Evolutionary conservation across 2,797 vertebrate genomes (phyloP).

Genomic region (Balearica regulorum): DNA sequence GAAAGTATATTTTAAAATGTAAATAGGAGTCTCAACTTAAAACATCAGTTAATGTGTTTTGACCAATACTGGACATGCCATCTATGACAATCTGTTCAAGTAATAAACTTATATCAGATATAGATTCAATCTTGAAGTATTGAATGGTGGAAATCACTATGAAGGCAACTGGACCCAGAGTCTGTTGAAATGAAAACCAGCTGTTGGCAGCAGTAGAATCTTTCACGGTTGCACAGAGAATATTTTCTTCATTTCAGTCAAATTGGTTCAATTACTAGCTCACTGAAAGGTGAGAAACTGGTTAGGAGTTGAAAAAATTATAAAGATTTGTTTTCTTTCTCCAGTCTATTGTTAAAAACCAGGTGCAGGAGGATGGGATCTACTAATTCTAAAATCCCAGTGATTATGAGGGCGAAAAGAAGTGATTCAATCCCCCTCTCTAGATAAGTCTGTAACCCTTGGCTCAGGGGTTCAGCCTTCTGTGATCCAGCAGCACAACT

Average conservation of each 20-base stretch:
- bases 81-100: neutral
- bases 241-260: constrained; percentile 4
- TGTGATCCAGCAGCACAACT: neutral
- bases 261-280: neutral
- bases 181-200: neutral
- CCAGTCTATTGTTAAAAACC: neutral
- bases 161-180: neutral
- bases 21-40: neutral
- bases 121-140: neutral
- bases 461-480: neutral
- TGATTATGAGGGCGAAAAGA: neutral
- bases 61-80: neutral
- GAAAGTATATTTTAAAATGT: neutral
- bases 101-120: neutral
- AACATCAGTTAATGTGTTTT: neutral
- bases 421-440: neutral
- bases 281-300: neutral
- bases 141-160: neutral
- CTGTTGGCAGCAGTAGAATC: neutral
- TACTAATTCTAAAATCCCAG: neutral
- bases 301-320: neutral
- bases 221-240: neutral
- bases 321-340: neutral
- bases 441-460: neutral
- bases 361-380: neutral